Evolutionary conservation across 2,888 invertebrate species (phyloP).

Genomic region (Bursaphelenchus okinawaensis): DNA sequence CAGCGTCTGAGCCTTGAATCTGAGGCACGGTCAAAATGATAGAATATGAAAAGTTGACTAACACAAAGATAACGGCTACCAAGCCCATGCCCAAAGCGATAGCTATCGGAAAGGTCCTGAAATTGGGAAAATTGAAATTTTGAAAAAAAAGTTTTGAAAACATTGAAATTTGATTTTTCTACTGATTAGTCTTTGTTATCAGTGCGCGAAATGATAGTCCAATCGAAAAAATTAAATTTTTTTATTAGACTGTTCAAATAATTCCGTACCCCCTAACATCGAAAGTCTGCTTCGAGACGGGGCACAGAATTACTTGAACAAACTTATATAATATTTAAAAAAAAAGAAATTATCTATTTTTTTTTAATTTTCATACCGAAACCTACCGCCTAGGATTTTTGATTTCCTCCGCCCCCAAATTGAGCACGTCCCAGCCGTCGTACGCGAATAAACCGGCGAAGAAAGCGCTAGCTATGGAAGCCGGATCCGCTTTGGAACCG

Average conservation of each 20-base stretch:
- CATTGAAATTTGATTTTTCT: too few species aligned
- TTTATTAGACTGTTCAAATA: too few species aligned
- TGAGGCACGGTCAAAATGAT: constrained; percentile 38
- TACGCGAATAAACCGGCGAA: constrained; percentile 43
- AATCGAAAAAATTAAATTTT: too few species aligned
- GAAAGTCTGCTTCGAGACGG: too few species aligned
- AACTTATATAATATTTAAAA: too few species aligned
- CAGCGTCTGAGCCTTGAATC: constrained; percentile 38
- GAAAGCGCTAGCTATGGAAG: constrained; percentile 40
- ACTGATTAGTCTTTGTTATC: too few species aligned
- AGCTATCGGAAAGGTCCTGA: constrained; percentile 50
- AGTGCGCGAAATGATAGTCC: neutral
- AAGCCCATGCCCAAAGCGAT: constrained; percentile 51
- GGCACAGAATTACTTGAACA: too few species aligned
- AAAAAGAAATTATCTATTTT: neutral
- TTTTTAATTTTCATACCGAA: too few species aligned
- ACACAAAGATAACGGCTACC: constrained; percentile 43
- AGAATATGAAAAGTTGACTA: constrained; percentile 50
- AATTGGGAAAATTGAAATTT: too few species aligned
- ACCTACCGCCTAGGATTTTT: constrained; percentile 48
- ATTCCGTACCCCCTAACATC: too few species aligned
- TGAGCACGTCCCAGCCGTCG: constrained; percentile 56
- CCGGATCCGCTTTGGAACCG: constrained; percentile 18
- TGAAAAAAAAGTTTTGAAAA: too few species aligned
- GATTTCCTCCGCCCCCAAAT: constrained; percentile 53